Base-by-base conservation (phyloP, 2,113 vertebrate genomes). In the Ramphastos sulfuratus region DNA sequence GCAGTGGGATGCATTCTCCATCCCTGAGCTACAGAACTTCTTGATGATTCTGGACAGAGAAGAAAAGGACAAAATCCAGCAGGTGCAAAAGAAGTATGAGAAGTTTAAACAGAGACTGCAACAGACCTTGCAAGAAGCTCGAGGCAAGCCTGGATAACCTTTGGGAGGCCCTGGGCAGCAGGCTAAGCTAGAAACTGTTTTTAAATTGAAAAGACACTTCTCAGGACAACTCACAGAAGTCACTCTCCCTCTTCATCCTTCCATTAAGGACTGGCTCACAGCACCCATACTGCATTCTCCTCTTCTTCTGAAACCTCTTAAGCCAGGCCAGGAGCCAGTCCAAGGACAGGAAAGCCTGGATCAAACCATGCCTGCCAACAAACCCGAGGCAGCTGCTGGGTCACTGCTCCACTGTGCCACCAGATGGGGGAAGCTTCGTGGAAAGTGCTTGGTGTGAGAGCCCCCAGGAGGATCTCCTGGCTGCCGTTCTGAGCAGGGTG, bases 21-120 rank as follows among this genome's bases (percentile, higher is more conserved):
- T 99, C 87, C 99, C 99, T 0, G 99, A 99, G 96, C 98, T 99
- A 42, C 98, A 99, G 95, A 99, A 99, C 97, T 99, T 99, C 97
- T 94, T 99, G 92, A 97, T 98, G 10, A 99, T 99, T 93, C 97
- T 99, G 97, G 97, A 97, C 83, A 99, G 98, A 67, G 99, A 99
- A 78, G 99, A 99, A 92, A 95, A 97, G 14, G 99, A 99, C 74
- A 99, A 99, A 58, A 95, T 99, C 73, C 98, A 98, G 28, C 97
- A 98, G 79, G 98, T 99, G 87, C 96, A 98, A 83, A 98, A 98
- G 87, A 99, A 98, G 93, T 99, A 99, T 0, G 24, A 88, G 63
- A 87, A 82, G 69, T 99, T 99, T 93, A 98, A 98, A 60, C 95
- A 98, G 96, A 99, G 97, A 96, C 98, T 99, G 93, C 96, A 98